phyloP scores from a whole-genome alignment of 2,888 invertebrate genomes.

The Himalopsyche kuldschensis region DNA sequence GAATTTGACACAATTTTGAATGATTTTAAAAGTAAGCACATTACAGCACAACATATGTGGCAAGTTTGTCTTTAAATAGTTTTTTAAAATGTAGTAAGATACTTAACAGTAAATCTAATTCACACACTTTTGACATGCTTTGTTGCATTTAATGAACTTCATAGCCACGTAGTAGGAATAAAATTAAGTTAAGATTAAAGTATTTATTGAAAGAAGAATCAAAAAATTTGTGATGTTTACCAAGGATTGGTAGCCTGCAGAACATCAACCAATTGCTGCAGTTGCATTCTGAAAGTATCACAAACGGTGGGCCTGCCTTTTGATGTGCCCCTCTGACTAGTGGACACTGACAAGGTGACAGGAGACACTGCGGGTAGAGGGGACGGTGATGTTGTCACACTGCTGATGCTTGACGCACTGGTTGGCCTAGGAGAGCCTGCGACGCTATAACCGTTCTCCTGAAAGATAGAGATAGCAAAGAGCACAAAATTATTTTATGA shows the following conservation, averaged over 20 bases:
- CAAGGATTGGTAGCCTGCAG: constrained; percentile 88
- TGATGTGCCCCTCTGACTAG: constrained; percentile 79
- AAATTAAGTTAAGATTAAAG: not conserved
- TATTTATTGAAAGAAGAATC: too few species aligned
- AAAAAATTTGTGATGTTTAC: constrained; percentile 50
- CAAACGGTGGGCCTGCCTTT: constrained; percentile 89
- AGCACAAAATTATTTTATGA: too few species aligned
- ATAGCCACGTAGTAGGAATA: not conserved
- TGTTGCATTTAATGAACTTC: not conserved
- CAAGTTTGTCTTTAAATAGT: too few species aligned
- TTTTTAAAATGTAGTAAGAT: too few species aligned
- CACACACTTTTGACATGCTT: not conserved
- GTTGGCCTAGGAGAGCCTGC: constrained; percentile 31
- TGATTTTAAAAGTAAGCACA: too few species aligned
- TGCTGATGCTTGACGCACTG: constrained; percentile 19
- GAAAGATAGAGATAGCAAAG: not conserved
- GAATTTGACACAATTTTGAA: too few species aligned
- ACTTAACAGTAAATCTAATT: too few species aligned
- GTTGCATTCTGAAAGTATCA: constrained; percentile 84
- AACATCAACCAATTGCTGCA: constrained; percentile 87
- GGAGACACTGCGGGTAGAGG: constrained; percentile 55
- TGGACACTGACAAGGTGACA: constrained; percentile 50
- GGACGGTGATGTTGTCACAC: constrained; percentile 39
- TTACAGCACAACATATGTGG: too few species aligned
- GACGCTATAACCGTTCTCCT: constrained; percentile 32